phyloP scores from a whole-genome alignment of 30 jellyfish, hydroid and myxozoan genomes.

The Morbakka virulenta region DNA sequence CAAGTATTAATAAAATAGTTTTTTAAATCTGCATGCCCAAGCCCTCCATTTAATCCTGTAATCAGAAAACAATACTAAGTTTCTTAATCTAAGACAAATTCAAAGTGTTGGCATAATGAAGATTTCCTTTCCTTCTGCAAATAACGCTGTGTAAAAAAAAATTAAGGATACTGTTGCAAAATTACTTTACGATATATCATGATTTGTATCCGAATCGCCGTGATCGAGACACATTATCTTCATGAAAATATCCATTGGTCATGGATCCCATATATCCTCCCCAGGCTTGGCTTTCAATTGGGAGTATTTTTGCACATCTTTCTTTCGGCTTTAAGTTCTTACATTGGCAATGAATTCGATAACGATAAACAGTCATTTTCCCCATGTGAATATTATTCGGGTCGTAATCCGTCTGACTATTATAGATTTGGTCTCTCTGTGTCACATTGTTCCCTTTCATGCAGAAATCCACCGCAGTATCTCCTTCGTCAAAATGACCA shows the following conservation, averaged over 20 bases:
- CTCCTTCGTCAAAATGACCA: constrained; percentile 95
- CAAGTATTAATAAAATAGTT: too few relatives aligned
- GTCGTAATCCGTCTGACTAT: constrained; percentile 66
- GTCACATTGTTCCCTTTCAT: constrained; percentile 44
- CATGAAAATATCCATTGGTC: constrained; percentile 80
- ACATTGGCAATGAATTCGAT: constrained; percentile 74
- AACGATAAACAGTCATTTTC: constrained; percentile 74
- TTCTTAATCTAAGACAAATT: too few relatives aligned
- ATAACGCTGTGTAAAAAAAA: too few relatives aligned
- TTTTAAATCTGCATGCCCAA: too few relatives aligned
- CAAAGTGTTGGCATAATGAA: too few relatives aligned
- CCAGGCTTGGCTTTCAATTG: constrained; percentile 93
- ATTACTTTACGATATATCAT: too few relatives aligned
- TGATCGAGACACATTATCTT: background rate
- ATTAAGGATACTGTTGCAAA: too few relatives aligned
- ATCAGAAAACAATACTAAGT: too few relatives aligned
- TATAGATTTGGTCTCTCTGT: constrained; percentile 8
- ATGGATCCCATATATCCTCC: constrained; percentile 94
- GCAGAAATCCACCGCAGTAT: constrained; percentile 89
- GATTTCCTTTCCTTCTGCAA: too few relatives aligned
- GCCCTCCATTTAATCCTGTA: too few relatives aligned
- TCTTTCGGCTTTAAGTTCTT: constrained; percentile 4
- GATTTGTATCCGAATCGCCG: too few relatives aligned
- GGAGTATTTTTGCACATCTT: constrained; percentile 82
- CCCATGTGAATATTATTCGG: constrained; percentile 76